Percentiles rank a stretch among this genome's conserved stretches.
Conservation (phyloP, 2,113 vertebrate species). For the Lathamus discolor region DNA sequence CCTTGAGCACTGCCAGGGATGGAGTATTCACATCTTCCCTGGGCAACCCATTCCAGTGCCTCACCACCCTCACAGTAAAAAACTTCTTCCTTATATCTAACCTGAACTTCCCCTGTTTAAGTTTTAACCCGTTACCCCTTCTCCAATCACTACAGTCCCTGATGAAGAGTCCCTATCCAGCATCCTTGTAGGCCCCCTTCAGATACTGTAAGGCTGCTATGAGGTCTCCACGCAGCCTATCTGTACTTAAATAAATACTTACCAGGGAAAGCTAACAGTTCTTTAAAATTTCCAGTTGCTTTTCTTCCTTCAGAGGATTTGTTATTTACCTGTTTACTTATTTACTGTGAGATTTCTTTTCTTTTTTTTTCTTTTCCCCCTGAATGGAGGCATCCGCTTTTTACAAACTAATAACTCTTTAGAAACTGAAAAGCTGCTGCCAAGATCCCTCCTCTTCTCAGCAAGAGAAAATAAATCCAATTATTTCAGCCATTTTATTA, state of each 20-base stretch:
- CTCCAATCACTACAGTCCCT: background rate
- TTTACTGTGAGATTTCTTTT: background rate
- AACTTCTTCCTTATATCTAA: background rate
- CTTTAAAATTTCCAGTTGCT: background rate
- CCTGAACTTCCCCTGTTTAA: background rate
- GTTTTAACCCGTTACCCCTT: background rate
- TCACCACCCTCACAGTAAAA: background rate
- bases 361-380: background rate
- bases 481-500: background rate
- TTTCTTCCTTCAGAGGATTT: background rate
- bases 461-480: background rate
- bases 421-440: background rate
- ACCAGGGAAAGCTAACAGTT: background rate
- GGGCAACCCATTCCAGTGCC: background rate
- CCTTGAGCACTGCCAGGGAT: background rate
- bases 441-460: background rate
- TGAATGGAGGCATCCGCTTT: background rate
- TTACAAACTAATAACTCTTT: background rate
- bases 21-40: background rate
- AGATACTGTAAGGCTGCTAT: background rate
- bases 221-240: background rate
- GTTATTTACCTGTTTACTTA: background rate
- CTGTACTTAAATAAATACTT: background rate
- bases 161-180: background rate
- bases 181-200: background rate